Evolutionary conservation across 2,797 vertebrate genomes (phyloP).

Genomic region (Periophthalmus magnuspinnatus): DNA sequence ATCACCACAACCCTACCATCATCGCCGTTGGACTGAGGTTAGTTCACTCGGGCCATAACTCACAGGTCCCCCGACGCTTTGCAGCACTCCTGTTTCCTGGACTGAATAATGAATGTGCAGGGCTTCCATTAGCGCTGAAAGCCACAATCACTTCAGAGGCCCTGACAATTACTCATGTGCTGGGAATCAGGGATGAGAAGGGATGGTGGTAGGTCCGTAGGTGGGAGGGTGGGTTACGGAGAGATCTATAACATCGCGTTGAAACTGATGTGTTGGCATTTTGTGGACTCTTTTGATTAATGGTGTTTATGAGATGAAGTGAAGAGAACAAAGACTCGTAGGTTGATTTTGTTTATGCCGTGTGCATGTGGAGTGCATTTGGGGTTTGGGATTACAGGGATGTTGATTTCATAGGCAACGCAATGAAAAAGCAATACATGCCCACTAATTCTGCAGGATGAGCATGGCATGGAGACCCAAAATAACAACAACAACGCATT

Average conservation of each 20-base stretch:
- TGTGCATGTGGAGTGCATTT: conserved; percentile 2
- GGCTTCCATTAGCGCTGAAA: conserved; percentile 78
- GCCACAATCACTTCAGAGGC: conserved; percentile 72
- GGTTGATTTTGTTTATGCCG: conserved; percentile 6
- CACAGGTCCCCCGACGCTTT: conserved; percentile 66
- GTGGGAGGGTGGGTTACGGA: not conserved
- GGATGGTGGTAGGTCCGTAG: conserved; percentile 11
- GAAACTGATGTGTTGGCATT: conserved; percentile 28
- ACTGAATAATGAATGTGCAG: conserved; percentile 80
- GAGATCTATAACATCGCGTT: conserved; percentile 33
- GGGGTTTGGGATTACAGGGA: not conserved
- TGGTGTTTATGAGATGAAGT: conserved; percentile 13
- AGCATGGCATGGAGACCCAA: not conserved
- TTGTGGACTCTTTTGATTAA: conserved; percentile 7
- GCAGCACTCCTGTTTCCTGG: conserved; percentile 70
- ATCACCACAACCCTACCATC: conserved; percentile 37
- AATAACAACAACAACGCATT: not conserved
- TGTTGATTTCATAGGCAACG: not conserved
- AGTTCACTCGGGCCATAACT: conserved; percentile 68
- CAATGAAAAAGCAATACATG: not conserved
- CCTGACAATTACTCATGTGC: conserved; percentile 69
- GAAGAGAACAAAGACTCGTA: conserved; percentile 1
- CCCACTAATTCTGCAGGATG: conserved; percentile 1
- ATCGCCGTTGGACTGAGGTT: conserved; percentile 53
- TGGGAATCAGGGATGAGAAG: conserved; percentile 44